Percentiles rank a stretch among this genome's conserved stretches.
Evolutionary conservation across 2,113 vertebrate species (phyloP).

Genomic region (Hippocampus zosterae): DNA sequence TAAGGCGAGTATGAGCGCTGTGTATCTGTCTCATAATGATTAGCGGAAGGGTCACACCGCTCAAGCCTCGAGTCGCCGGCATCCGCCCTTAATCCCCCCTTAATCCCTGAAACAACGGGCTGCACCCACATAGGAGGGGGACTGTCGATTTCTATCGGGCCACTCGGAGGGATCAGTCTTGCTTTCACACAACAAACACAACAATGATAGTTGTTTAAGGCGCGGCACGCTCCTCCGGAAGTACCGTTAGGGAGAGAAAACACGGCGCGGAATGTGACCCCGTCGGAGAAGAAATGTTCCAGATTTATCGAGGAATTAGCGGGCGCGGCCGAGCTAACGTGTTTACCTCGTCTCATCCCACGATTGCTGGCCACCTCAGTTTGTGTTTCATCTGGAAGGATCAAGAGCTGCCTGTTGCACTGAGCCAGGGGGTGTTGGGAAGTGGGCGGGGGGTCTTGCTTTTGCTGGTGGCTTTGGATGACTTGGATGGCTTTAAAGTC

Average conservation of each 20-base stretch:
- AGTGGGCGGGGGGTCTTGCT: constrained; percentile 36
- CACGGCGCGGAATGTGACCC: no score
- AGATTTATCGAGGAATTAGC: not conserved
- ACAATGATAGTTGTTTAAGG: constrained; percentile 44
- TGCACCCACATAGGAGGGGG: constrained; percentile 49
- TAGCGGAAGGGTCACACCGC: constrained; percentile 63
- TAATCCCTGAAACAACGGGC: constrained; percentile 72
- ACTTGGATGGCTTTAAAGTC: not conserved
- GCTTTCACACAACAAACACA: constrained; percentile 43
- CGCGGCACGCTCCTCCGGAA: constrained; percentile 19
- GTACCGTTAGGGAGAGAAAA: constrained; percentile 7
- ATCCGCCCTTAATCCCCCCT: constrained; percentile 60
- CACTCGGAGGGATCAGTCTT: constrained; percentile 57
- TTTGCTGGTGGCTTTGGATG: not conserved
- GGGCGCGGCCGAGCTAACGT: constrained; percentile 12
- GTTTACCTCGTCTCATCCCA: constrained; percentile 22
- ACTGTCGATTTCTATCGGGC: constrained; percentile 68
- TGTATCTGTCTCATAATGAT: constrained; percentile 63
- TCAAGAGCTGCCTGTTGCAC: constrained; percentile 49
- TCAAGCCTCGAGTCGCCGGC: constrained; percentile 53
- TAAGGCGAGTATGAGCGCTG: constrained; percentile 48
- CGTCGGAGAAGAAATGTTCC: no score
- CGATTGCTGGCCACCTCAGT: constrained; percentile 10
- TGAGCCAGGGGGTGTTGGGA: constrained; percentile 48
- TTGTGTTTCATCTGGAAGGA: constrained; percentile 35